Base-by-base conservation (phyloP, 2,888 invertebrate species). In the Tetropium fuscum region DNA sequence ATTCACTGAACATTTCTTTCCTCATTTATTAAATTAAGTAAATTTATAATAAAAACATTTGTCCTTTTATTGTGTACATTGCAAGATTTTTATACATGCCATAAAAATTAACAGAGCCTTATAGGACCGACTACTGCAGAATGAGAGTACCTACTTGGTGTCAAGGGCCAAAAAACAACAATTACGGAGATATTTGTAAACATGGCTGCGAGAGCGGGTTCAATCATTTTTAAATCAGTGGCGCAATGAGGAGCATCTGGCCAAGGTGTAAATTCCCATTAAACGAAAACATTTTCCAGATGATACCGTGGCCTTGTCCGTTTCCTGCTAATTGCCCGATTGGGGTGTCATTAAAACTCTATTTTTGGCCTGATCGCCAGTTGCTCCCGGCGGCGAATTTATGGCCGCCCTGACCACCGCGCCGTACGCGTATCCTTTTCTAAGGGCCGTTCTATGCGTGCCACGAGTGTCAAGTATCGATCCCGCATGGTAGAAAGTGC, bases 381-480 rank as follows among this genome's bases (percentile, higher is more conserved):
- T 55, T 48, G 60, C 49, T 60, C 48, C 19, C 47, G 25, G 45
- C 10, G 18, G 25, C 25, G 16, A 7, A 45, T 25, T 27, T 25
- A 27, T 27, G 32, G 27, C 45, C 32, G 30, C 15, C 15, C n/a
- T 20, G 30, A 36, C 51, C 19, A 36, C 15, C 51, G 36, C 25
- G 40, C 38, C 51, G 36, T 38, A 51, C 38, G 36, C 51, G 44
- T 44, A 53, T 30, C 15, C 30, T 18, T 11, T 41, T 41, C 27
- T 27, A 44, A 44, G 27, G 22, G 25, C 44, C 44, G 44, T 44
- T 44, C 13, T 44, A 44, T 27, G 44, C 44, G 44, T 44, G 44
- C 49, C 34, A 40, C 41, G 55, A 56, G 60, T 60, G 60, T 43
- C 56, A 60, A 57, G 47, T 60, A 60, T 60, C 56, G 60, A 60